A percentile compares a stretch with the other conserved stretches of the same genome.
phyloP scores from a whole-genome alignment of 2,888 invertebrate genomes.

The Drosophila birchii region DNA sequence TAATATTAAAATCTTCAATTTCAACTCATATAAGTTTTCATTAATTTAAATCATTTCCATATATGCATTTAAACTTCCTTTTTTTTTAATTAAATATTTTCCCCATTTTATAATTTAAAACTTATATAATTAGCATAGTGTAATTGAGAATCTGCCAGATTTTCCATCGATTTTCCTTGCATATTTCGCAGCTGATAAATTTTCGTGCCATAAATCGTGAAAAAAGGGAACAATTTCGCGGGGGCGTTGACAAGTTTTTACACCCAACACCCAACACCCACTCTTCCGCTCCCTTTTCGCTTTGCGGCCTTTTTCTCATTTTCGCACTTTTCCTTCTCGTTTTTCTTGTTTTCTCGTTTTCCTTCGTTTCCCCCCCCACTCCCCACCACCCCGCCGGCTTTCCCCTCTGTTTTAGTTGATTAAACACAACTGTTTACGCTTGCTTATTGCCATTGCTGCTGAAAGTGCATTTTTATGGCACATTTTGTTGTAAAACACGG shows the following conservation, averaged over 20 bases:
- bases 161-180: slow-evolving; percentile 4
- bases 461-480: slow-evolving; percentile 57
- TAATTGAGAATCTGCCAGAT: not conserved
- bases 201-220: slow-evolving; percentile 61
- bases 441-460: slow-evolving; percentile 40
- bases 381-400: not conserved
- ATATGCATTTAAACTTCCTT: no score
- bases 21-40: not conserved
- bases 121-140: no score
- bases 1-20: not conserved
- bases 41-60: not conserved
- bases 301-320: slow-evolving; percentile 6
- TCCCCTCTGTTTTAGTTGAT: slow-evolving; percentile 67
- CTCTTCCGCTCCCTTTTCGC: slow-evolving; percentile 9
- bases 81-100: no score
- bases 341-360: slow-evolving; percentile 14
- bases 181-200: slow-evolving; percentile 62
- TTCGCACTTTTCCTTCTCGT: slow-evolving; percentile 15
- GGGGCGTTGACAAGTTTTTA: slow-evolving; percentile 42
- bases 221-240: slow-evolving; percentile 35
- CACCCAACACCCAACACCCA: not conserved
- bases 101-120: no score
- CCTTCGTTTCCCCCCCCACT: not conserved
- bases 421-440: slow-evolving; percentile 70
- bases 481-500: slow-evolving; percentile 17